Base-by-base conservation (phyloP, 2,888 invertebrate genomes). In the Yponomeuta malinellus region DNA sequence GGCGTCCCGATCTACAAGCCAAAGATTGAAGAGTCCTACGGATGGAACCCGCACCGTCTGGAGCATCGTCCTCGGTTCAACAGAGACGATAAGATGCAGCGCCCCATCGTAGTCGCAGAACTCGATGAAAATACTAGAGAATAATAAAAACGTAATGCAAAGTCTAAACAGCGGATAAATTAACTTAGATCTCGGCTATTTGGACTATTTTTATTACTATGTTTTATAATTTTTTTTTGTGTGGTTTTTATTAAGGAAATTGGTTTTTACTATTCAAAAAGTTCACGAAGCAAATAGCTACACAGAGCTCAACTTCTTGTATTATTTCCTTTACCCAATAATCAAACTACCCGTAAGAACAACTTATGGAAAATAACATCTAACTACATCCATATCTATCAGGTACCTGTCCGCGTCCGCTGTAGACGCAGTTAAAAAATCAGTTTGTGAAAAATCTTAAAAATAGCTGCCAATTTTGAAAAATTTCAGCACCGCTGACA, bases 1-100 rank as follows among this genome's bases (percentile, higher is more conserved):
- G 43, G 43, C 43, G 8, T 48, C 33, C 29, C 12, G 29, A 65
- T 65, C 33, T 10, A 31, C 31, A 65, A 31, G n/a, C 15, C 65
- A 33, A 23, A 29, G 33, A 0, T 10, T 9, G 9, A 52, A 48
- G 12, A 52, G 29, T 23, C 48, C 10, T 68, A 31, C 4, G 68
- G 68, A 9, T 70, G 70, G 70, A 29, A 6, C 23, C 70, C 33
- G 9, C 23, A n/a, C 63, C 70, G 9, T 23, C n/a, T 63, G 12
- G 68, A 68, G n/a, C 63, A 33, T 8, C 68, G 33, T n/a, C 68
- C n/a, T 15, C 63, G 70, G 23, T 12, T 12, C 5, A n/a, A 70
- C 68, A 52, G 68, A 31, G 68, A 68, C 52, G 52, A 31, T 37
- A 37, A 70, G 70, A n/a, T 10, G 48, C 48, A 48, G 15, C 64